phyloP scores from a whole-genome alignment of 1,140 invertebrate species.

The Caenorhabditis remanei region DNA sequence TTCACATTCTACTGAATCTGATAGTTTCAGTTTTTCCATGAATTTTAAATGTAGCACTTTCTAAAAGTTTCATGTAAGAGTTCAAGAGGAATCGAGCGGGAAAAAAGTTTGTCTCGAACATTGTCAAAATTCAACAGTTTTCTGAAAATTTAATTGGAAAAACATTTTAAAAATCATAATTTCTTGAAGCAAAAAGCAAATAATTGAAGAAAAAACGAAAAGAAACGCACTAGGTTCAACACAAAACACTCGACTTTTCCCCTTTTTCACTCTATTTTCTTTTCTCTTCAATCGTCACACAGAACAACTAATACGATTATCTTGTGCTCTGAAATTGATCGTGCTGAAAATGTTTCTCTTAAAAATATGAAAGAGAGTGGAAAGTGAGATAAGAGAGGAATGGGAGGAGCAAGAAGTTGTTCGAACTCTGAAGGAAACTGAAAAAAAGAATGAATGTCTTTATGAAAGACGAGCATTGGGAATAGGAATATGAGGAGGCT shows the following conservation, averaged over 20 bases:
- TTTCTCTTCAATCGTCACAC: neutral
- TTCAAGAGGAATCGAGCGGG: no score
- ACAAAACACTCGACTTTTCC: constrained; percentile 6
- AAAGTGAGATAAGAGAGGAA: neutral
- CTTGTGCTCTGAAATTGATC: constrained; percentile 26
- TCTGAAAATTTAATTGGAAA: no score
- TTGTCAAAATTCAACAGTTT: no score
- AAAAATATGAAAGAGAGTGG: neutral
- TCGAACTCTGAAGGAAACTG: constrained; percentile 16
- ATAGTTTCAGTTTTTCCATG: no score
- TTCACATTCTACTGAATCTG: no score
- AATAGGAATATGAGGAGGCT: constrained; percentile 2
- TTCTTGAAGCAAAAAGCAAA: neutral
- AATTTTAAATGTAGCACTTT: no score
- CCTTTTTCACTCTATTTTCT: neutral
- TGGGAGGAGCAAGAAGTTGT: neutral
- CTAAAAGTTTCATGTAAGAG: no score
- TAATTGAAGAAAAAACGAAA: neutral
- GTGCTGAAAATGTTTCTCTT: neutral
- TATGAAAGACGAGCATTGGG: constrained; percentile 34
- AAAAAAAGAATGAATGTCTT: neutral
- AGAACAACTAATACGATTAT: constrained; percentile 48
- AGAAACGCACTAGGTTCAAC: neutral
- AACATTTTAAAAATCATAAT: no score
- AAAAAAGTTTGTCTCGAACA: no score